These are phyloP conservation scores for Odocoileus hemionus DNA, from an alignment of 2,113 vertebrate species.

Conservation along the genomic window DNA sequence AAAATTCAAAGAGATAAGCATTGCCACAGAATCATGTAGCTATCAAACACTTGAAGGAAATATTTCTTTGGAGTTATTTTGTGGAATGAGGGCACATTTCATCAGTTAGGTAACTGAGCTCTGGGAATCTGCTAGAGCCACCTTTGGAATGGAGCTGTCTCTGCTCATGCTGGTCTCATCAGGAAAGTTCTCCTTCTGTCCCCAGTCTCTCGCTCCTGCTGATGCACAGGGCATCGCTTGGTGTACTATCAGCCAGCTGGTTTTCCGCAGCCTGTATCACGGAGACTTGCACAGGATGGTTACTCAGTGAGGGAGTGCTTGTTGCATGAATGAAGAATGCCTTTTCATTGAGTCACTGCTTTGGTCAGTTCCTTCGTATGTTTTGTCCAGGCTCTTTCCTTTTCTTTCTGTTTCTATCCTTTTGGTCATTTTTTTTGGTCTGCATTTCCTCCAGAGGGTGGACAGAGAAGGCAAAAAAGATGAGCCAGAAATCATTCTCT, in stretches of 20 bases:
- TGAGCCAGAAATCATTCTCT: not conserved
- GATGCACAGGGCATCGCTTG: not conserved
- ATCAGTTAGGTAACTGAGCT: not conserved
- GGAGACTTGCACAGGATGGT: not conserved
- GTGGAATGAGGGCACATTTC: not conserved
- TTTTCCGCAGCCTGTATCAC: not conserved
- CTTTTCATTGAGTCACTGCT: not conserved
- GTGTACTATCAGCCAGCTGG: not conserved
- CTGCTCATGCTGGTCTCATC: not conserved
- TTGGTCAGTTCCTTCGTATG: not conserved
- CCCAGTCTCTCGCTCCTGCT: not conserved
- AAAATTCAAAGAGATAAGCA: not conserved
- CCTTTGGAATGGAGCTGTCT: not conserved
- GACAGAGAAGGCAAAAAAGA: not conserved
- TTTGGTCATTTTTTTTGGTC: not conserved
- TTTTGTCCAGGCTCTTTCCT: not conserved
- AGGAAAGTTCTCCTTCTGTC: constrained; percentile 26
- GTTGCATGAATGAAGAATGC: not conserved
- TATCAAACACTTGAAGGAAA: constrained; percentile 36
- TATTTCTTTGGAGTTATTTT: constrained; percentile 18
- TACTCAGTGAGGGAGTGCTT: not conserved
- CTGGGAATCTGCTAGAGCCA: not conserved
- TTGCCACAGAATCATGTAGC: not conserved
- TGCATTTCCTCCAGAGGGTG: not conserved
- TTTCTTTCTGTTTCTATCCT: not conserved